Conservation (phyloP, 2,797 vertebrate species). For the Octomys mimax region DNA sequence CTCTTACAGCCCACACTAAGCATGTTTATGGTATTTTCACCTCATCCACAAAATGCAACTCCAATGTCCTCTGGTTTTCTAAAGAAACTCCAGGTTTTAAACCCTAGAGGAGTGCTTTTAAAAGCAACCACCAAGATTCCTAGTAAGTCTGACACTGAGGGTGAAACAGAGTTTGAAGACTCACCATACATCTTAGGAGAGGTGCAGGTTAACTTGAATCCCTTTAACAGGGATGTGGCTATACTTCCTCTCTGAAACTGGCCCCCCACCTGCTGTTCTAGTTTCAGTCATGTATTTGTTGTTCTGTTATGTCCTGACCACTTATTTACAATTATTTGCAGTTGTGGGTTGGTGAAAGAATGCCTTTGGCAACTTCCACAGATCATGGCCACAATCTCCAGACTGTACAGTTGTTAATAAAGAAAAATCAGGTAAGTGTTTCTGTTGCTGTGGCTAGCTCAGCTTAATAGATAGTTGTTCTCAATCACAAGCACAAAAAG, state of each 20-base stretch:
- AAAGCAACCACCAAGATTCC: neutral
- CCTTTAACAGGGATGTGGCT: rapidly evolving
- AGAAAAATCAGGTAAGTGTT: slow-evolving; percentile 96
- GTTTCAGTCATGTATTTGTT: neutral
- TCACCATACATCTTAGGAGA: rapidly evolving
- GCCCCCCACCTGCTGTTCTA: neutral
- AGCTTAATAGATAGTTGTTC: neutral
- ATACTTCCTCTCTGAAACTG: neutral
- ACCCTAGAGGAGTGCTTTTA: neutral
- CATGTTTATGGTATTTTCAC: neutral
- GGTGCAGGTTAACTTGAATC: neutral
- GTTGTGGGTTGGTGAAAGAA: slow-evolving; percentile 98
- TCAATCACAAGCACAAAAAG: neutral
- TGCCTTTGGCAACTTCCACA: slow-evolving; percentile 96
- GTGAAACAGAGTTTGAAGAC: neutral
- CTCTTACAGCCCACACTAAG: rapidly evolving
- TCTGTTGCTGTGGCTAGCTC: neutral
- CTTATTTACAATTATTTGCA: slow-evolving; percentile 82
- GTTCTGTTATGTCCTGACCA: neutral
- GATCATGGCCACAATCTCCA: slow-evolving; percentile 99
- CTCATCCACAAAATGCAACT: neutral
- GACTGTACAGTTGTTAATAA: slow-evolving; percentile 98
- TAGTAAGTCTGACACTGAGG: neutral
- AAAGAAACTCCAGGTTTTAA: neutral
- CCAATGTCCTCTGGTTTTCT: neutral